phyloP scores from a whole-genome alignment of 2,797 vertebrate species.

The Hemitrygon akajei region DNA sequence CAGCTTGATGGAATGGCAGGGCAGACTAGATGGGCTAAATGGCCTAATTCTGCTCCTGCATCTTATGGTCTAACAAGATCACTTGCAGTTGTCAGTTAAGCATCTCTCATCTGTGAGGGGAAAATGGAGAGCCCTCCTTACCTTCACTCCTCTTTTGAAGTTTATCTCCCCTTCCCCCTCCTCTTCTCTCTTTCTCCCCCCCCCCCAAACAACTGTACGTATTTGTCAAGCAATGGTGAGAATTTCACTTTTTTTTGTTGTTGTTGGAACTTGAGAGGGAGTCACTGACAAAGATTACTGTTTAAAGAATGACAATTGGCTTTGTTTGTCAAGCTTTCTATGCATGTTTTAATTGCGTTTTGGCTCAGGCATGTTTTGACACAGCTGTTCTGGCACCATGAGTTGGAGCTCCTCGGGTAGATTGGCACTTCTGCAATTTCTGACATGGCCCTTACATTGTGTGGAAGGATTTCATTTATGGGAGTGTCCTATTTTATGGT shows the following conservation, averaged over 20 bases:
- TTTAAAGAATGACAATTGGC: neutral
- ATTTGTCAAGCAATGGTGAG: neutral
- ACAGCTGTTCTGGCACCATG: neutral
- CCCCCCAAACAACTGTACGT: neutral
- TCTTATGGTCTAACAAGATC: no score
- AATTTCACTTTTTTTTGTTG: neutral
- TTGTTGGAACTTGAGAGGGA: no score
- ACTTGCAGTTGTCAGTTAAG: no score
- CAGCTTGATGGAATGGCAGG: no score
- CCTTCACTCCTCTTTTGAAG: no score
- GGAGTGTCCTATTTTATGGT: neutral
- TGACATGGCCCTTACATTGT: neutral
- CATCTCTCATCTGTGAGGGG: no score
- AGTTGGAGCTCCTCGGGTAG: neutral
- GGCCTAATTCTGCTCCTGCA: no score
- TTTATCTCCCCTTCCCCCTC: no score
- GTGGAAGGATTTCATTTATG: neutral
- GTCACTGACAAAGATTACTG: neutral
- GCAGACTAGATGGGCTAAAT: no score
- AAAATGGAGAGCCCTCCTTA: no score
- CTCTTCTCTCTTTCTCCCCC: no score
- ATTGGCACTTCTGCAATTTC: neutral
- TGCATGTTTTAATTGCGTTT: neutral
- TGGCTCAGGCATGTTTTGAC: neutral
- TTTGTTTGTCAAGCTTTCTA: neutral